phyloP scores from a whole-genome alignment of 2,113 vertebrate species.

The Balaeniceps rex region DNA sequence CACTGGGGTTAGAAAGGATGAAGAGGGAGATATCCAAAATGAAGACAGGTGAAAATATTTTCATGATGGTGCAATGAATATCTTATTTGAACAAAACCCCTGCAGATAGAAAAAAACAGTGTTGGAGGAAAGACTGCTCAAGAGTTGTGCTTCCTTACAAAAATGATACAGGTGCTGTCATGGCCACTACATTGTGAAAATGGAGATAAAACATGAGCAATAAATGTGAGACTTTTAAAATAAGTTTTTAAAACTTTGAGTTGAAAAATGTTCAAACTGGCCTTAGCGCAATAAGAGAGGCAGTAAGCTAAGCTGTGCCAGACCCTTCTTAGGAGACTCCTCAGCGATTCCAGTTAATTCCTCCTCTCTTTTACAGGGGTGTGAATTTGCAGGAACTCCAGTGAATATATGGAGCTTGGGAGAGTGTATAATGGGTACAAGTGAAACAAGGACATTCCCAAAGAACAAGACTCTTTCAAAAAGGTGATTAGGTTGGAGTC shows the following conservation, averaged over 20 bases:
- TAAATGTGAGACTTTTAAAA: neutral
- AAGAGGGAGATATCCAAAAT: neutral
- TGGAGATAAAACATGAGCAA: neutral
- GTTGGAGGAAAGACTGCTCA: neutral
- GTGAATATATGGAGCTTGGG: neutral
- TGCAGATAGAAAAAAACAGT: neutral
- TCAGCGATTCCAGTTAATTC: neutral
- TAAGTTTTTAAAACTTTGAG: neutral
- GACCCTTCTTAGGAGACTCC: neutral
- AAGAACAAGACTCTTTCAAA: neutral
- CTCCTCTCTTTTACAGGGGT: neutral
- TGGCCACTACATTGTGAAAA: neutral
- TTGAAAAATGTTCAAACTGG: neutral
- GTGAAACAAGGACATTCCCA: neutral
- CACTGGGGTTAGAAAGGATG: neutral
- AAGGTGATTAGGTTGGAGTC: neutral
- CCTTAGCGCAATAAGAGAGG: neutral
- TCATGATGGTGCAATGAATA: neutral
- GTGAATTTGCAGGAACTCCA: neutral
- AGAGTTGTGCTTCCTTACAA: neutral
- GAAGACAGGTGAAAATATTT: neutral
- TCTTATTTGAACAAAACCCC: neutral
- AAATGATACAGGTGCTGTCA: neutral
- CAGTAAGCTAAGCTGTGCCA: rapidly evolving
- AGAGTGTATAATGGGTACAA: neutral